Conservation (phyloP, 2,113 vertebrate species). For the Cinclus cinclus region DNA sequence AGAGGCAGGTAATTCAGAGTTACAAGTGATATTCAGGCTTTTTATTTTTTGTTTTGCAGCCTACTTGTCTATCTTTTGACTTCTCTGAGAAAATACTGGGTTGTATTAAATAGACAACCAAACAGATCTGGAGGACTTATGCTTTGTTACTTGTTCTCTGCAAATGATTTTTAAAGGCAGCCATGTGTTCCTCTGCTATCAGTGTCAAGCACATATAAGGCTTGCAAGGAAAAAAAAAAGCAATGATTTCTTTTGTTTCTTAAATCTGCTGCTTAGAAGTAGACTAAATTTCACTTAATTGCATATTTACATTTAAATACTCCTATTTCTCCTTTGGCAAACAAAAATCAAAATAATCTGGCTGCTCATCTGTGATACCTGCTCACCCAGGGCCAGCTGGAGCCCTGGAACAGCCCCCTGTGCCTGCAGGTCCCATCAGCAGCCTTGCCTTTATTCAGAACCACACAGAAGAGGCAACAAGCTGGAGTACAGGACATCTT, state of each 20-base stretch:
- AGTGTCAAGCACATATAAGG: not conserved
- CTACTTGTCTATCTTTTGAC: slow-evolving; percentile 9
- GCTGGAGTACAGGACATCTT: not conserved
- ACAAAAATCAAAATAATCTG: not conserved
- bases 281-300: slow-evolving; percentile 25
- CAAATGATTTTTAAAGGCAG: slow-evolving; percentile 27
- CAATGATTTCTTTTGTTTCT: slow-evolving; percentile 22
- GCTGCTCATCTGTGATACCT: slow-evolving; percentile 17
- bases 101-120: not conserved
- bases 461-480: not conserved
- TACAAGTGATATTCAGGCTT: slow-evolving; percentile 8
- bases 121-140: not conserved
- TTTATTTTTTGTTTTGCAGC: slow-evolving; percentile 14
- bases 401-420: not conserved
- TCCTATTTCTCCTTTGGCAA: not conserved
- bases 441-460: not conserved
- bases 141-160: not conserved
- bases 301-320: slow-evolving; percentile 36
- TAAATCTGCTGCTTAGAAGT: slow-evolving; percentile 20
- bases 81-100: not conserved
- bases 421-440: not conserved
- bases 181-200: not conserved
- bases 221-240: not conserved
- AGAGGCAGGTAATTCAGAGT: slow-evolving; percentile 9
- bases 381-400: not conserved